These are phyloP conservation scores for Neuroscelio doddi DNA, from an alignment of 2,888 invertebrate species.

Conservation along the genomic window DNA sequence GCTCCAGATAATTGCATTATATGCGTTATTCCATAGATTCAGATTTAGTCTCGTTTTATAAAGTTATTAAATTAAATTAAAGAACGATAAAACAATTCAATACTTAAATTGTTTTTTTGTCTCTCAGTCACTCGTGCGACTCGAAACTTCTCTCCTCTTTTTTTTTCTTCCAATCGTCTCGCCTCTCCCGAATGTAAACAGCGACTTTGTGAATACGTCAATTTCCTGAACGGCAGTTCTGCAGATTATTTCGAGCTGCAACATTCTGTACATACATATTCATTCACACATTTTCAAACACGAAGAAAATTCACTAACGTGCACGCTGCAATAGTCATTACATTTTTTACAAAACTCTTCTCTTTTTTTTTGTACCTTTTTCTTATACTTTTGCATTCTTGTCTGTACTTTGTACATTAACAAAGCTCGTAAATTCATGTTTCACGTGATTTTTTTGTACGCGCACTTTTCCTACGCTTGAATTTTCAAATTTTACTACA, in stretches of 20 bases:
- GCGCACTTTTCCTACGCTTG: background rate
- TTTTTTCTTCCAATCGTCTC: background rate
- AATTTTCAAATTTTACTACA: background rate
- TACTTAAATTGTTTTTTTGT: too few species aligned
- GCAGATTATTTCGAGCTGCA: conserved; percentile 22
- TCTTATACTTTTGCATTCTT: background rate
- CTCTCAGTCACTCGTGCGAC: conserved; percentile 1
- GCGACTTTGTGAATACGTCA: background rate
- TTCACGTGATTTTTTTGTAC: background rate
- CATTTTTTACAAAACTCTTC: background rate
- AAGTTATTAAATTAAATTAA: background rate
- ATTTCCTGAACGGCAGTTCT: conserved; percentile 1
- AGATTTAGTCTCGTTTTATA: background rate
- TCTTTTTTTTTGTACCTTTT: background rate
- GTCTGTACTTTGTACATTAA: background rate
- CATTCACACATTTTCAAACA: conserved; percentile 3
- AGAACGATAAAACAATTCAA: background rate
- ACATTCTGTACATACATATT: conserved; percentile 11
- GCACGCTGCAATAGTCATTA: conserved; percentile 12
- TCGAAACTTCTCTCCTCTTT: background rate
- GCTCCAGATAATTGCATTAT: background rate
- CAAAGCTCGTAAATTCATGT: background rate
- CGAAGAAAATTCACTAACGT: conserved; percentile 23
- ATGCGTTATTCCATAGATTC: background rate
- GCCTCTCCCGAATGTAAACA: background rate